Evolutionary conservation across 1,140 invertebrate genomes (phyloP).

Genomic region (Anastatus disparis): DNA sequence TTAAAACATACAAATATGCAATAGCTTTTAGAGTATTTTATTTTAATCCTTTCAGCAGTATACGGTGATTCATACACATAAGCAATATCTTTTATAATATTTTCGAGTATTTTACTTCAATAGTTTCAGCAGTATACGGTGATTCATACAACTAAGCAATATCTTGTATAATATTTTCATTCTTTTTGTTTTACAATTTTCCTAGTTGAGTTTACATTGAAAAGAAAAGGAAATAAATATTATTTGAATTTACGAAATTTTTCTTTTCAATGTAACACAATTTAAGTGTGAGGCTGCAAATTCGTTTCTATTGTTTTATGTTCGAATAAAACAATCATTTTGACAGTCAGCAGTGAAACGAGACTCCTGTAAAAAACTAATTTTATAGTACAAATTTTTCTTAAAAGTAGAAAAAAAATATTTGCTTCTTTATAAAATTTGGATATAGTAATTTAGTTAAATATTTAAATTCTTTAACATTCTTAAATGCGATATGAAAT

Average conservation of each 20-base stretch:
- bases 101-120: conserved; percentile 19
- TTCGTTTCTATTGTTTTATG: conserved; percentile 8
- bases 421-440: background rate
- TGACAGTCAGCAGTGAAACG: conserved; percentile 29
- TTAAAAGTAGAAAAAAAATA: background rate
- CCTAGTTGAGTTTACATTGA: too few relatives aligned
- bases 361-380: background rate
- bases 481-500: background rate
- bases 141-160: conserved; percentile 19
- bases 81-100: background rate
- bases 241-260: too few relatives aligned
- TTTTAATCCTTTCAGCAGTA: conserved; percentile 2
- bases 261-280: too few relatives aligned
- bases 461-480: background rate
- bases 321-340: conserved; percentile 15
- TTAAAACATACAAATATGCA: conserved; percentile 19
- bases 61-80: conserved; percentile 19
- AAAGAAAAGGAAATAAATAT: too few relatives aligned
- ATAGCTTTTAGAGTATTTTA: conserved; percentile 13
- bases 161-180: too few relatives aligned
- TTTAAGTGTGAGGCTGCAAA: background rate
- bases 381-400: background rate
- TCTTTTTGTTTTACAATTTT: too few relatives aligned
- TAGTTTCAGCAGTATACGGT: background rate
- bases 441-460: background rate